phyloP scores from a whole-genome alignment of 2,113 vertebrate genomes.

The Coptodon bakossiorum region DNA sequence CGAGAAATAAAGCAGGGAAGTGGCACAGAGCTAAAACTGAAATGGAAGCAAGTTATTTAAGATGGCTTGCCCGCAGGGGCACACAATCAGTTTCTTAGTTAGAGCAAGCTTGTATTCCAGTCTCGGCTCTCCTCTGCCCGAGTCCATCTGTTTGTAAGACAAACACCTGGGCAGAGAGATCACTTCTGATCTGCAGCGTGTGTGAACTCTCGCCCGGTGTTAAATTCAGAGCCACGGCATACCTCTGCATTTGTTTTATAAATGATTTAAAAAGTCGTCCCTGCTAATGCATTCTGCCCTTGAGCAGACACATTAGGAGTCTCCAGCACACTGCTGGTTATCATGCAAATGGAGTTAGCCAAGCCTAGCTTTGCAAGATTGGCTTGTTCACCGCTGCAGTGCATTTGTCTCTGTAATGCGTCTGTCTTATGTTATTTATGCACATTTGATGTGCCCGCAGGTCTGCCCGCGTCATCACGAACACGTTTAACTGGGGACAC shows the following conservation, averaged over 20 bases:
- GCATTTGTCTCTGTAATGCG: constrained; percentile 43
- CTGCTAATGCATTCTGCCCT: constrained; percentile 25
- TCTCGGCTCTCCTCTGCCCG: background rate
- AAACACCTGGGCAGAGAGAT: background rate
- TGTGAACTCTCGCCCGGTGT: background rate
- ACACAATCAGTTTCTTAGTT: background rate
- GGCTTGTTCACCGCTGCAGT: constrained; percentile 15
- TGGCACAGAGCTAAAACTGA: constrained; percentile 12
- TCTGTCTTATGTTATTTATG: constrained; percentile 28
- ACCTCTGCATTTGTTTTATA: constrained; percentile 21
- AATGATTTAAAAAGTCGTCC: constrained; percentile 34
- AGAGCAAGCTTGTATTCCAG: background rate
- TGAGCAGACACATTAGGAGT: constrained; percentile 10
- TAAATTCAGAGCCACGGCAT: background rate
- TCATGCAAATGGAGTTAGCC: constrained; percentile 45
- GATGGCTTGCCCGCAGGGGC: background rate
- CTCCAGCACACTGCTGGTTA: constrained; percentile 27
- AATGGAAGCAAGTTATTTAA: constrained; percentile 11
- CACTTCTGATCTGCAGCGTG: background rate
- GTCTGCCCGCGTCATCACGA: constrained; percentile 23
- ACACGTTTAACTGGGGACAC: constrained; percentile 11
- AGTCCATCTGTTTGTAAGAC: background rate
- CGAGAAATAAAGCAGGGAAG: background rate
- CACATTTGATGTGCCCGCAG: constrained; percentile 35
- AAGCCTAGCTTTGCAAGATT: constrained; percentile 8